phyloP scores from a whole-genome alignment of 2,113 vertebrate species.

The Pachycephala philippinensis region DNA sequence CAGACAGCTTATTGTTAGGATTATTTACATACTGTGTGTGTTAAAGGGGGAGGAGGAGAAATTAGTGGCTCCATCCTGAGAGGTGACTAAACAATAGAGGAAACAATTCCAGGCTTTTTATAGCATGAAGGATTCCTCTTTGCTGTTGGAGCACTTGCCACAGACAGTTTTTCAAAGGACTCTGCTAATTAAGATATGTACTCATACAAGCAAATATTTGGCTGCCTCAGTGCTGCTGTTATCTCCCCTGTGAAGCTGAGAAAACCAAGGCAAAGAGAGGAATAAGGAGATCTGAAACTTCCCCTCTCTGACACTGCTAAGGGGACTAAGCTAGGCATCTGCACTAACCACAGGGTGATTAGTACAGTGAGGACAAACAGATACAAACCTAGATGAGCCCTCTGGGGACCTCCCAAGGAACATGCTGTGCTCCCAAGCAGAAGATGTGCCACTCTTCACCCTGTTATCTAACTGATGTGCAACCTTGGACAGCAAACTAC shows the following conservation, averaged over 20 bases:
- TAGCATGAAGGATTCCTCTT: slow-evolving; percentile 11
- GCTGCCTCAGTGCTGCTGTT: neutral
- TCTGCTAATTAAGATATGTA: slow-evolving; percentile 39
- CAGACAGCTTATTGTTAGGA: slow-evolving; percentile 56
- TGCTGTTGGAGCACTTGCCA: neutral
- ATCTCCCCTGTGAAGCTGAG: neutral
- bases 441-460: accelerated
- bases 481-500: neutral
- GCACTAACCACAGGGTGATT: neutral
- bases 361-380: neutral
- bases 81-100: neutral
- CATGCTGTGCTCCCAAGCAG: neutral
- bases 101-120: slow-evolving; percentile 34
- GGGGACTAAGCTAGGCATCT: neutral
- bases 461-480: neutral
- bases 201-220: slow-evolving; percentile 15
- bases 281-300: neutral
- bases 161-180: neutral
- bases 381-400: neutral
- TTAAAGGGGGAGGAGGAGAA: neutral
- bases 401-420: neutral
- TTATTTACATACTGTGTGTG: slow-evolving; percentile 38
- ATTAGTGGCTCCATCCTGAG: slow-evolving; percentile 26
- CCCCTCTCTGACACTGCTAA: neutral
- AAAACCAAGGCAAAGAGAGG: neutral